phyloP scores from a whole-genome alignment of 2,113 vertebrate species.

The Tapirus terrestris region DNA sequence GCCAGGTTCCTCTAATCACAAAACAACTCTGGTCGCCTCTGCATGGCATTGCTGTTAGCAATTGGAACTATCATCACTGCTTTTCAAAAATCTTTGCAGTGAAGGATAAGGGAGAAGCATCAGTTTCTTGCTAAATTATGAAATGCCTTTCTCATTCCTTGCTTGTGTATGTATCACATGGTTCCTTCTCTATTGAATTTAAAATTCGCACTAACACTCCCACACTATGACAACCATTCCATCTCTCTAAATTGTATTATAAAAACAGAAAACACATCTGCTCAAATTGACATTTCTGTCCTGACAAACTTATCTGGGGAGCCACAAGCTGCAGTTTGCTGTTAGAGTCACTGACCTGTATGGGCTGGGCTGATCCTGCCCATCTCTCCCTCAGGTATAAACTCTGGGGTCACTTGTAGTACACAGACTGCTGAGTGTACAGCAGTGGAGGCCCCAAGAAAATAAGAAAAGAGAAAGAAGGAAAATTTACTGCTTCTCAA shows the following conservation, averaged over 20 bases:
- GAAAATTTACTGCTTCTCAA: neutral
- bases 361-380: too few species aligned
- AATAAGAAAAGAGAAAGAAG: neutral
- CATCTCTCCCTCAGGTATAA: neutral
- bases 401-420: neutral
- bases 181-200: slow-evolving; percentile 26
- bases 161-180: neutral
- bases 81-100: neutral
- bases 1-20: neutral
- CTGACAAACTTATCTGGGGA: neutral
- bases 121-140: neutral
- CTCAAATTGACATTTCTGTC: neutral
- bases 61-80: too few species aligned
- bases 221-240: slow-evolving; percentile 6
- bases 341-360: neutral
- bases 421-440: neutral
- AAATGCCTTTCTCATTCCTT: neutral
- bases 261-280: slow-evolving; percentile 54
- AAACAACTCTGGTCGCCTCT: neutral
- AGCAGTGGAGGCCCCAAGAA: neutral
- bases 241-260: neutral
- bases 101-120: neutral
- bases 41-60: neutral
- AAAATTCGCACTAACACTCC: slow-evolving; percentile 37
- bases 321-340: neutral